phyloP scores from a whole-genome alignment of 2,797 vertebrate species.

The Sorex maritimensis region DNA sequence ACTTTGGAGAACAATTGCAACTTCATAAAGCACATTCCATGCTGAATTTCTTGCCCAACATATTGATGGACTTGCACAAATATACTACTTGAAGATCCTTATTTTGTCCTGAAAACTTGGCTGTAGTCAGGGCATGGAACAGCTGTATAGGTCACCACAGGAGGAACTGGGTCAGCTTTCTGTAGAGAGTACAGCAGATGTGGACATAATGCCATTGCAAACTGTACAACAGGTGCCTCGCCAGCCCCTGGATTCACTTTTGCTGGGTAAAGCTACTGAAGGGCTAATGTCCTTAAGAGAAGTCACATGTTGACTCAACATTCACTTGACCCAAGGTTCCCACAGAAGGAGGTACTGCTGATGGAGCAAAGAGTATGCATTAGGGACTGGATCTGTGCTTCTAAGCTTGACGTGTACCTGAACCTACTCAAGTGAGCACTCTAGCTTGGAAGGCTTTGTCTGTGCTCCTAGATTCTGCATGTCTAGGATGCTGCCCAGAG shows the following conservation, averaged over 20 bases:
- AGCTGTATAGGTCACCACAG: neutral
- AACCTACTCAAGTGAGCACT: neutral
- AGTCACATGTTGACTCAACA: neutral
- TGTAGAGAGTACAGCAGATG: neutral
- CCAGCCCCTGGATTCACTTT: neutral
- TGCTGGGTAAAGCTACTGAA: neutral
- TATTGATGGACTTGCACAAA: neutral
- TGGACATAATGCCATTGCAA: conserved; percentile 2
- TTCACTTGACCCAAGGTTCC: neutral
- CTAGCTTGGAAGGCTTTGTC: neutral
- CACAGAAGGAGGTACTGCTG: neutral
- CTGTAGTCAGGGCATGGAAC: neutral
- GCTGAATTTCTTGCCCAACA: neutral
- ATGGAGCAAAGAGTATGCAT: neutral
- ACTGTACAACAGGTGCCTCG: neutral
- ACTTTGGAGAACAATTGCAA: conserved; percentile 3
- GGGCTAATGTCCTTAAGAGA: neutral
- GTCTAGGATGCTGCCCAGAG: neutral
- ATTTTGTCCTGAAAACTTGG: neutral
- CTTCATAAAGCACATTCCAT: conserved; percentile 14
- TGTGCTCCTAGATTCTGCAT: neutral
- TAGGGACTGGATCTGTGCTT: neutral
- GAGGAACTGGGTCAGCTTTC: neutral
- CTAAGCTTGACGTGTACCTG: neutral
- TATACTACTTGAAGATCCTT: neutral